Percentiles rank a stretch among this genome's conserved stretches.
Conservation (phyloP, 2,113 vertebrate species). For the Oncorhynchus mykiss region DNA sequence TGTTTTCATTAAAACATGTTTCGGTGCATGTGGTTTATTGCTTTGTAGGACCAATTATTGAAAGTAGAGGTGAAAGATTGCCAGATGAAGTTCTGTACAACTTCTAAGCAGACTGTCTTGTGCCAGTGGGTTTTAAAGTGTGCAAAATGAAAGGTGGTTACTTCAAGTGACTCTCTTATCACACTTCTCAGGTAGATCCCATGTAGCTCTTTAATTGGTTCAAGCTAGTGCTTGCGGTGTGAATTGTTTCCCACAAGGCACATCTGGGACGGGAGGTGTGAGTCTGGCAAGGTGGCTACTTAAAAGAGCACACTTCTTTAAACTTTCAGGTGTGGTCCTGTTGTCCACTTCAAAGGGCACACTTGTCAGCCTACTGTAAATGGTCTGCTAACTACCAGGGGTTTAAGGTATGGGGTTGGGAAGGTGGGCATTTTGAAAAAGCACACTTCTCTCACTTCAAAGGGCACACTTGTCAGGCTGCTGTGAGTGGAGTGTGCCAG, state of each 20-base stretch:
- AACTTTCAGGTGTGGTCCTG: constrained; percentile 9
- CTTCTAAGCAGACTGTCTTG: too few relatives aligned
- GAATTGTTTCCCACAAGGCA: not conserved
- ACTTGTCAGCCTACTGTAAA: constrained; percentile 20
- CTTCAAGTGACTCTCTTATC: not conserved
- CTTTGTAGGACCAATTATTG: not conserved
- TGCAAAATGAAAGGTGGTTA: too few relatives aligned
- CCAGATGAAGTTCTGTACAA: too few relatives aligned
- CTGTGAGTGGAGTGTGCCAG: not conserved
- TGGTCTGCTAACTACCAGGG: not conserved
- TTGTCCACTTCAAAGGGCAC: constrained; percentile 24
- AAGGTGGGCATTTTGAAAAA: not conserved
- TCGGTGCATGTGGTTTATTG: not conserved
- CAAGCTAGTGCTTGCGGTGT: too few relatives aligned
- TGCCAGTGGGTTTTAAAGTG: too few relatives aligned
- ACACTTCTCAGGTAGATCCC: not conserved
- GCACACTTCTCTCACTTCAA: not conserved
- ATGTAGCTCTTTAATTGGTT: too few relatives aligned
- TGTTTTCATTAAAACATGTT: constrained; percentile 18
- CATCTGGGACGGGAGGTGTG: not conserved
- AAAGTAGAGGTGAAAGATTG: too few relatives aligned
- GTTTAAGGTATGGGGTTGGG: not conserved
- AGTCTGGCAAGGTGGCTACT: constrained; percentile 4
- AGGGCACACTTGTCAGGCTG: constrained; percentile 16
- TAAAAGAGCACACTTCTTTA: constrained; percentile 59